These are phyloP conservation scores for Melanerpes formicivorus DNA, from an alignment of 2,113 vertebrate species.

Conservation along the genomic window DNA sequence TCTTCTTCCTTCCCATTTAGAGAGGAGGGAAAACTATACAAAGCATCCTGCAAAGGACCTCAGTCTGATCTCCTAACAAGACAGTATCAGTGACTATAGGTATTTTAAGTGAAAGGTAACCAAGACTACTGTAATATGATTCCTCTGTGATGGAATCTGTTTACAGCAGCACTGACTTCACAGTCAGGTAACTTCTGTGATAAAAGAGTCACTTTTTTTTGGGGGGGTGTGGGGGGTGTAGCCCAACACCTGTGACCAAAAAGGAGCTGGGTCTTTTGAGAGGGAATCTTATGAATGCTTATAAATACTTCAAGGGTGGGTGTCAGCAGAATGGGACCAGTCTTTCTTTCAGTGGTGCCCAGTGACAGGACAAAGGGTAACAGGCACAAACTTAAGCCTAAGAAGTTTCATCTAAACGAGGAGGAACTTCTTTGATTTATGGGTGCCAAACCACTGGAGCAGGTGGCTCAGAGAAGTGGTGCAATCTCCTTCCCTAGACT, in stretches of 20 bases:
- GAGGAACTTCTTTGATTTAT: no score
- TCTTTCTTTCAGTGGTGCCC: no score
- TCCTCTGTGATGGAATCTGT: neutral
- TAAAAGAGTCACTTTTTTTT: neutral
- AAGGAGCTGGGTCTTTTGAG: neutral
- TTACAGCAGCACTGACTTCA: neutral
- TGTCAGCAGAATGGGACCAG: no score
- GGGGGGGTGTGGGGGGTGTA: neutral
- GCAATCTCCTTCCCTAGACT: no score
- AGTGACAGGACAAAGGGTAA: no score
- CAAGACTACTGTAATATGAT: neutral
- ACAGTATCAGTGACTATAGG: neutral
- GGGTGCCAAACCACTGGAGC: no score
- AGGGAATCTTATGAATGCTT: no score
- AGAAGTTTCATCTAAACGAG: no score
- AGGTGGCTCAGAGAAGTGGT: no score
- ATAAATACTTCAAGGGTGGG: no score
- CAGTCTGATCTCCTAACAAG: neutral
- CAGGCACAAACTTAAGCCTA: no score
- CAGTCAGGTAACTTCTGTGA: neutral
- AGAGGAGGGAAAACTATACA: neutral
- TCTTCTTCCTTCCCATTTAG: neutral
- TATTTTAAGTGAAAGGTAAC: neutral
- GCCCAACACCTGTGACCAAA: neutral
- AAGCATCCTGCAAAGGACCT: neutral